phyloP scores from a whole-genome alignment of 2,113 vertebrate genomes.

The Oryzias celebensis region DNA sequence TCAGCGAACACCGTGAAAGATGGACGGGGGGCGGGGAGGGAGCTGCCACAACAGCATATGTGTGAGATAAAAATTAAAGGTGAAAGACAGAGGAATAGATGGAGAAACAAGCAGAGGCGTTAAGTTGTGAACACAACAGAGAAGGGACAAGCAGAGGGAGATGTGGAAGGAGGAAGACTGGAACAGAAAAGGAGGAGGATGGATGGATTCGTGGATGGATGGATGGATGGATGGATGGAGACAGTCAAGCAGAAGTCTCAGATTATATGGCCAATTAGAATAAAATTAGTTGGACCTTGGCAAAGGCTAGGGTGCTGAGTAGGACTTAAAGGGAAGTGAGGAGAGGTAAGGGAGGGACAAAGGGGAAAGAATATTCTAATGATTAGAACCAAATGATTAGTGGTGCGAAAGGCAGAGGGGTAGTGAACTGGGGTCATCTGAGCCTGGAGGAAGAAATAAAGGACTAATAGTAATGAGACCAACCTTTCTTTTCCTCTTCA shows the following conservation, averaged over 20 bases:
- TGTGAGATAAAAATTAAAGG: slow-evolving; percentile 47
- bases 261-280: slow-evolving; percentile 76
- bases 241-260: slow-evolving; percentile 71
- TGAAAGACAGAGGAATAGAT: slow-evolving; percentile 38
- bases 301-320: slow-evolving; percentile 77
- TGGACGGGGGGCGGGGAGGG: slow-evolving; percentile 28
- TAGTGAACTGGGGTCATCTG: slow-evolving; percentile 70
- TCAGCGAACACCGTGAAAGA: slow-evolving; percentile 49
- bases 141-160: slow-evolving; percentile 9
- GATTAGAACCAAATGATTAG: slow-evolving; percentile 83
- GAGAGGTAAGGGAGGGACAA: slow-evolving; percentile 41
- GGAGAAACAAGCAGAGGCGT: slow-evolving; percentile 40
- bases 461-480: slow-evolving; percentile 77
- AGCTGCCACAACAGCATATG: slow-evolving; percentile 28
- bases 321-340: slow-evolving; percentile 57
- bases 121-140: slow-evolving; percentile 37
- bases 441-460: slow-evolving; percentile 67
- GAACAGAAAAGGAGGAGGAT: slow-evolving; percentile 36
- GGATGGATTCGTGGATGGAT: no score
- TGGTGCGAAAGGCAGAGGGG: slow-evolving; percentile 66
- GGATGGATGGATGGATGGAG: slow-evolving; percentile 63
- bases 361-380: slow-evolving; percentile 70
- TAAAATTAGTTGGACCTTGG: slow-evolving; percentile 82
- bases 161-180: slow-evolving; percentile 20
- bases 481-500: slow-evolving; percentile 54